These are phyloP conservation scores for Leptoclinus maculatus DNA, from an alignment of 2,797 vertebrate genomes.

Conservation along the genomic window DNA sequence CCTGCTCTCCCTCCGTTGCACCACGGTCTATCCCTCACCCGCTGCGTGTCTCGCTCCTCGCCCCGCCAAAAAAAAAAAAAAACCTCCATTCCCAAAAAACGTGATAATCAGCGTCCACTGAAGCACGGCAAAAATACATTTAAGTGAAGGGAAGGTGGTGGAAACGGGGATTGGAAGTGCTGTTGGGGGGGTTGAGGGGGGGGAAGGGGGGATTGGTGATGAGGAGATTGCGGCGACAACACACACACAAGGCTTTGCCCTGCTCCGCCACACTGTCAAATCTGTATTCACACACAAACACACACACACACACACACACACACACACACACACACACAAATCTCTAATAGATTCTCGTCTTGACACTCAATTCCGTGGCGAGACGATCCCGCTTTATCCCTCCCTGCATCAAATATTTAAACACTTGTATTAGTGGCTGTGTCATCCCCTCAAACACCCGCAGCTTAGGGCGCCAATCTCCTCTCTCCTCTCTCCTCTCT, in stretches of 20 bases:
- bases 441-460: constrained; percentile 86
- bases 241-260: constrained; percentile 89
- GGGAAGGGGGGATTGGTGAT: constrained; percentile 54
- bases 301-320: constrained; percentile 19
- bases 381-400: constrained; percentile 99
- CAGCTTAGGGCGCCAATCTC: constrained; percentile 90
- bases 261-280: constrained; percentile 74
- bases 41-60: constrained; percentile 39
- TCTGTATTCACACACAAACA: constrained; percentile 52
- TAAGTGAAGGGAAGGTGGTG: constrained; percentile 73
- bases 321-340: constrained; percentile 75
- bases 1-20: constrained; percentile 26
- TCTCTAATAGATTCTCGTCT: constrained; percentile 99
- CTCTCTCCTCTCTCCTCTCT: constrained; percentile 9
- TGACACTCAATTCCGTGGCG: constrained; percentile 99
- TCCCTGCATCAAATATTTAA: constrained; percentile 99
- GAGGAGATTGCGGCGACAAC: constrained; percentile 93
- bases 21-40: constrained; percentile 33
- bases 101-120: constrained; percentile 96
- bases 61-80: constrained; percentile 49
- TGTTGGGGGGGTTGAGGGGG: constrained; percentile 41
- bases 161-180: constrained; percentile 40
- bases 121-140: constrained; percentile 97
- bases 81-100: constrained; percentile 66
- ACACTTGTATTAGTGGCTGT: constrained; percentile 98